These are phyloP conservation scores for Pelvicachromis taeniatus DNA, from an alignment of 2,113 vertebrate species.

Conservation along the genomic window DNA sequence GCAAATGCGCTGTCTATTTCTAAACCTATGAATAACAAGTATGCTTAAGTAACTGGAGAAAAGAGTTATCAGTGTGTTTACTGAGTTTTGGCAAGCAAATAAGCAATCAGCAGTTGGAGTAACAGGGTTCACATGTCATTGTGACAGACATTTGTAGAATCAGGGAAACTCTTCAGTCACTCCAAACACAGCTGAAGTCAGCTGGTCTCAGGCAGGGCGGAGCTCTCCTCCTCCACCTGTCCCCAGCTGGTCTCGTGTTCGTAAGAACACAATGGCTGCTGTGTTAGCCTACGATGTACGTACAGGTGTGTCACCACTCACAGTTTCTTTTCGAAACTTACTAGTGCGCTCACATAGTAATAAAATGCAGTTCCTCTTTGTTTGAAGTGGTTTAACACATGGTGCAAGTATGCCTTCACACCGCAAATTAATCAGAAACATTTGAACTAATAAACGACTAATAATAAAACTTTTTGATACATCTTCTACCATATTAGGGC, in stretches of 20 bases:
- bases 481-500: too few species aligned
- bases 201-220: background rate
- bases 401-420: background rate
- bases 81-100: background rate
- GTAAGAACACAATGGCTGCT: background rate
- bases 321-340: background rate
- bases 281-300: background rate
- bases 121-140: background rate
- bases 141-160: constrained; percentile 1
- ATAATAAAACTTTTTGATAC: background rate
- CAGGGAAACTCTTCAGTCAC: constrained; percentile 7
- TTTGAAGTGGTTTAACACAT: background rate
- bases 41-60: background rate
- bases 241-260: constrained; percentile 1
- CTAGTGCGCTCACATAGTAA: background rate
- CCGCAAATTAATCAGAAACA: background rate
- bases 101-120: background rate
- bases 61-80: background rate
- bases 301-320: background rate
- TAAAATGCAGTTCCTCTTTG: background rate
- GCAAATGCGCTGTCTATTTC: background rate
- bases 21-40: constrained; percentile 44
- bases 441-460: background rate
- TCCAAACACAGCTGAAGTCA: constrained; percentile 20
- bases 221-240: background rate